Percentiles rank a stretch among this genome's conserved stretches.
Conservation (phyloP, 2,113 vertebrate genomes). For the Microcebus lehilahytsara region DNA sequence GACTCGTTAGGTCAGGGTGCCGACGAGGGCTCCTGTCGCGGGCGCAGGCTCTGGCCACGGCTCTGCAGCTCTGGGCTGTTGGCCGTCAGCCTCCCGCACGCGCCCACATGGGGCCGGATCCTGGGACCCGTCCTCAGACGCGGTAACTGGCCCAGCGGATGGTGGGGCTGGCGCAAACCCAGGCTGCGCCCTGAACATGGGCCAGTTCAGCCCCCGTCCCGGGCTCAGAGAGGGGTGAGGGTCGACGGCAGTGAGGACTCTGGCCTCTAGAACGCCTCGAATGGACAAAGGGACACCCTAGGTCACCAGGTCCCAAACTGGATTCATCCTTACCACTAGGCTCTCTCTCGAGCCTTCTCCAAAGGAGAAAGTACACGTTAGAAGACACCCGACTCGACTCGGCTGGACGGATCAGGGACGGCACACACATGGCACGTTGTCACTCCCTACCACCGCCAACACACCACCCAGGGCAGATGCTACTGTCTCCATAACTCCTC, state of each 20-base stretch:
- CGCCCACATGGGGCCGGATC: too few species aligned
- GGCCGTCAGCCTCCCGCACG: neutral
- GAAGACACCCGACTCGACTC: neutral
- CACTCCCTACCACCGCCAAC: too few species aligned
- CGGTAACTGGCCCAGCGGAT: neutral
- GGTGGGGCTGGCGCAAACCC: neutral
- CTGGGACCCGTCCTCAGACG: neutral
- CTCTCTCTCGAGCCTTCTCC: neutral
- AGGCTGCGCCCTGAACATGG: neutral
- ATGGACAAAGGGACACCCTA: neutral
- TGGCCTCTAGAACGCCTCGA: neutral
- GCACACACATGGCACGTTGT: neutral
- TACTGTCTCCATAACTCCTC: rapidly evolving
- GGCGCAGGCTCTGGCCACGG: rapidly evolving
- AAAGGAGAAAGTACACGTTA: neutral
- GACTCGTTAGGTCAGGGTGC: neutral
- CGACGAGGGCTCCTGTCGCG: rapidly evolving
- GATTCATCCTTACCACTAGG: neutral
- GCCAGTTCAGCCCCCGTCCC: neutral
- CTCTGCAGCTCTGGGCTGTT: too few species aligned
- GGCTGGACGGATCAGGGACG: neutral
- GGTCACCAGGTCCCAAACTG: neutral
- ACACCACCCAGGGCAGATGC: rapidly evolving
- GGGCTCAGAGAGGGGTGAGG: neutral
- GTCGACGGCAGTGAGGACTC: neutral